Base-by-base conservation (phyloP, 1,140 invertebrate genomes). In the Heterodera carotae region DNA sequence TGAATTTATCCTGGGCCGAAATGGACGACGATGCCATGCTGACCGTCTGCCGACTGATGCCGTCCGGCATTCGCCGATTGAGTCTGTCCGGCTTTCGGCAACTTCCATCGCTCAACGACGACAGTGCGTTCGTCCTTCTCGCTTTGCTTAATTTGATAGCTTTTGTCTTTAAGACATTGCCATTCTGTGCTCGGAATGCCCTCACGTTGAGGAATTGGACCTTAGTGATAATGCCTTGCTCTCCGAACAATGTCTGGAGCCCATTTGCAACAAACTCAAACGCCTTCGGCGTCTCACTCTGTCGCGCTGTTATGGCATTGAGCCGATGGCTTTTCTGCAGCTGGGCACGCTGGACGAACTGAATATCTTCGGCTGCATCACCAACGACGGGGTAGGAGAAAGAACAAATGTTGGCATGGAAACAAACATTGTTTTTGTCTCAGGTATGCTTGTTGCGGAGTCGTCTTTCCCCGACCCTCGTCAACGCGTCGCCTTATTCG, bases 361-460 rank as follows among this genome's bases (percentile, higher is more conserved):
- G 59, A 74, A 74, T 34, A 60, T 74, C 33, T 74, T 59, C 64
- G 71, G 71, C 15, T 74, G 71, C 64, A 74, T 74, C 33, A 74
- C 71, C 39, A 60, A 62, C 15, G 56, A 74, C n/a, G 71, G 71
- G 15, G 56, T 74, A 33, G 31, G n/a, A n/a, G n/a, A n/a, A n/a
- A n/a, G n/a, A n/a, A n/a, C n/a, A n/a, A n/a, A n/a, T n/a, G n/a
- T n/a, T n/a, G n/a, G n/a, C n/a, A n/a, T n/a, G n/a, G n/a, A 33
- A n/a, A 53, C 18, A 22, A 22, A 53, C 22, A 18, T 53, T 10
- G 48, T 53, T 53, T 53, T 1, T 10, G 48, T 53, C 10, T 10
- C 48, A 53, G 48, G 48, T 53, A 5, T 53, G 15, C 29, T 27
- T 74, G 59, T 34, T 74, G 36, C 39, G 71, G 10, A 64, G 64